Percentiles rank a stretch among this genome's conserved stretches.
These are phyloP conservation scores for Dastarcus helophoroides DNA, from an alignment of 2,888 invertebrate genomes.

Conservation along the genomic window DNA sequence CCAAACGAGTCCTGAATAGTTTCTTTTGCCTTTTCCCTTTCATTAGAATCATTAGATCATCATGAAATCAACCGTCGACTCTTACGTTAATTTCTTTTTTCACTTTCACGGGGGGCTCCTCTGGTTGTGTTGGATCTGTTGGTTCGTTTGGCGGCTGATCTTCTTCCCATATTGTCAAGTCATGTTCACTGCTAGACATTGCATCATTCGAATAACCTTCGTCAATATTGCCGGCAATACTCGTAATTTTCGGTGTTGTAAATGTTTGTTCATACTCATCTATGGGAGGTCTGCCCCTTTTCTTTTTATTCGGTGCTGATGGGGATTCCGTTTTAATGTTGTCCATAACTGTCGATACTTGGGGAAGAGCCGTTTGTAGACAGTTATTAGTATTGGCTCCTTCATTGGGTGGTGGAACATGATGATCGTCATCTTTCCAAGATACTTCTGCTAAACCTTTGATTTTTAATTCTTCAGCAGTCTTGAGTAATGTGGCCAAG, in stretches of 20 bases:
- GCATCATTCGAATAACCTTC: slow-evolving; percentile 36
- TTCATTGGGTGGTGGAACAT: slow-evolving; percentile 18
- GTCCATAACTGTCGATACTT: slow-evolving; percentile 37
- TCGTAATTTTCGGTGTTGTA: slow-evolving; percentile 26
- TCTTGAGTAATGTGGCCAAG: slow-evolving; percentile 75
- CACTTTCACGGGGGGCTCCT: slow-evolving; percentile 26
- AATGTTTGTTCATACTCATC: slow-evolving; percentile 46
- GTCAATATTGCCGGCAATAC: slow-evolving; percentile 31
- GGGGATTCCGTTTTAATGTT: slow-evolving; percentile 10
- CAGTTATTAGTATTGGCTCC: slow-evolving; percentile 27
- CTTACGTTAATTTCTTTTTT: slow-evolving; percentile 30
- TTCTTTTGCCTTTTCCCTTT: too few species aligned
- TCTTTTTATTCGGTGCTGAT: slow-evolving; percentile 43
- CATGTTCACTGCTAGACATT: slow-evolving; percentile 35
- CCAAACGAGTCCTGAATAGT: too few species aligned
- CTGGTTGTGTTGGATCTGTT: slow-evolving; percentile 12
- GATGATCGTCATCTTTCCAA: slow-evolving; percentile 55
- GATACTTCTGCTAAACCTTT: slow-evolving; percentile 86
- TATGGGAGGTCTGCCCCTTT: slow-evolving; percentile 56
- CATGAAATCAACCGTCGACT: too few species aligned
- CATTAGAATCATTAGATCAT: too few species aligned
- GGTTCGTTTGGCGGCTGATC: slow-evolving; percentile 27
- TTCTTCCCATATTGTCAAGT: slow-evolving; percentile 34
- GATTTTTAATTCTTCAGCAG: slow-evolving; percentile 83
- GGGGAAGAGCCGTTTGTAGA: slow-evolving; percentile 32